Percentiles rank a stretch among this genome's conserved stretches.
Evolutionary conservation across 2,797 vertebrate genomes (phyloP).

Genomic region (Artibeus lituratus): DNA sequence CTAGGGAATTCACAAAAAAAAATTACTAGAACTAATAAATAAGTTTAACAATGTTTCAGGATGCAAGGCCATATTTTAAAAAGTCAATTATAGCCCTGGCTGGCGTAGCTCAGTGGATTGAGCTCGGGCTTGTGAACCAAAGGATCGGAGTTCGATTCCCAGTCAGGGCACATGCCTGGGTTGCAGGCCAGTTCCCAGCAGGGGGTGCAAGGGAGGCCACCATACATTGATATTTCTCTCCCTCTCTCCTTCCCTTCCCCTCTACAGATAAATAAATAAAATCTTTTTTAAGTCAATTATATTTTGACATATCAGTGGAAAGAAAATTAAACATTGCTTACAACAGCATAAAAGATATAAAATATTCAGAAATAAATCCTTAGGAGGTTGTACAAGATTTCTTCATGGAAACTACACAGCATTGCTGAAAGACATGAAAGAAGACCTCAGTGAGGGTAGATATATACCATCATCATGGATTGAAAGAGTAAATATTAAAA

Average conservation of each 20-base stretch:
- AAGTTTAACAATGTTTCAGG: background rate
- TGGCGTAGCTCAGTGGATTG: too few species aligned
- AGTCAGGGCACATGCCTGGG: too few species aligned
- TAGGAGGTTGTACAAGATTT: background rate
- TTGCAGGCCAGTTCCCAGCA: too few species aligned
- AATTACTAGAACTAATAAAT: background rate
- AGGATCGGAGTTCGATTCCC: too few species aligned
- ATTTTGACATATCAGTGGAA: background rate
- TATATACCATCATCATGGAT: background rate
- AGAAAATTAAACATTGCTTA: background rate
- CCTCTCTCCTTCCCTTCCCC: too few species aligned
- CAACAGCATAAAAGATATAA: background rate
- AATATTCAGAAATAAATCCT: background rate
- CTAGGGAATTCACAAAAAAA: background rate
- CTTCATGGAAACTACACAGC: background rate
- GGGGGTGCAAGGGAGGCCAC: too few species aligned
- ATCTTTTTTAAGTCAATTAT: background rate
- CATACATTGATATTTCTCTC: too few species aligned
- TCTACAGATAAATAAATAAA: too few species aligned
- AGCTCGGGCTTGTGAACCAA: too few species aligned
- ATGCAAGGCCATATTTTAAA: background rate
- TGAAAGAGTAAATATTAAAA: background rate
- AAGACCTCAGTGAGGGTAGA: background rate
- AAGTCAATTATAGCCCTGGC: background rate
- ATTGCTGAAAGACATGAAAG: background rate